These are phyloP conservation scores for Mycalesis mineus DNA, from an alignment of 2,888 invertebrate genomes.

Conservation along the genomic window DNA sequence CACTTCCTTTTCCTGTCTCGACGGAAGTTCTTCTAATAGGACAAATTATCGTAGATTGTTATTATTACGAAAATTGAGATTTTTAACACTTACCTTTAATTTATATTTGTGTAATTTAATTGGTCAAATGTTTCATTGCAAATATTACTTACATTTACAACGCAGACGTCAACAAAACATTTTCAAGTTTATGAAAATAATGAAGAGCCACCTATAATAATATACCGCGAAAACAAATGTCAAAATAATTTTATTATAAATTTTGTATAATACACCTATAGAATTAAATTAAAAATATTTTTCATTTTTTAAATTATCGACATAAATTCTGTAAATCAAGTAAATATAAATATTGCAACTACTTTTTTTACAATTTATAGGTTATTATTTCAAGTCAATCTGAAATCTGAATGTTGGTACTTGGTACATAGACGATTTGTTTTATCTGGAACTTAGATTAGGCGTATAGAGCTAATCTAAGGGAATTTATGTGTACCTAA, in stretches of 20 bases:
- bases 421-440: too few relatives aligned
- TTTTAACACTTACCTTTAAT: not conserved
- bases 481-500: too few relatives aligned
- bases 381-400: constrained; percentile 20
- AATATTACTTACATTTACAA: constrained; percentile 21
- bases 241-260: constrained; percentile 23
- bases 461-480: too few relatives aligned
- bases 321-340: not conserved
- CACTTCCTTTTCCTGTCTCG: constrained; percentile 78
- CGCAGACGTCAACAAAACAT: constrained; percentile 37
- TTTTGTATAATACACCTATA: not conserved
- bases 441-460: too few relatives aligned
- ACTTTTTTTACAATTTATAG: constrained; percentile 10
- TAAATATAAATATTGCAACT: not conserved
- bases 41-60: constrained; percentile 19
- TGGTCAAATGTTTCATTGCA: constrained; percentile 18
- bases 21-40: constrained; percentile 39
- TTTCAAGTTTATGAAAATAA: constrained; percentile 25
- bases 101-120: constrained; percentile 5
- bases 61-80: not conserved
- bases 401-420: constrained; percentile 15
- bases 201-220: constrained; percentile 23
- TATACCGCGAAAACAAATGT: constrained; percentile 41
- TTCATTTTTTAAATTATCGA: not conserved
- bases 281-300: not conserved